Evolutionary conservation across 2,797 vertebrate genomes (phyloP).

Genomic region (Tragelaphus oryx): DNA sequence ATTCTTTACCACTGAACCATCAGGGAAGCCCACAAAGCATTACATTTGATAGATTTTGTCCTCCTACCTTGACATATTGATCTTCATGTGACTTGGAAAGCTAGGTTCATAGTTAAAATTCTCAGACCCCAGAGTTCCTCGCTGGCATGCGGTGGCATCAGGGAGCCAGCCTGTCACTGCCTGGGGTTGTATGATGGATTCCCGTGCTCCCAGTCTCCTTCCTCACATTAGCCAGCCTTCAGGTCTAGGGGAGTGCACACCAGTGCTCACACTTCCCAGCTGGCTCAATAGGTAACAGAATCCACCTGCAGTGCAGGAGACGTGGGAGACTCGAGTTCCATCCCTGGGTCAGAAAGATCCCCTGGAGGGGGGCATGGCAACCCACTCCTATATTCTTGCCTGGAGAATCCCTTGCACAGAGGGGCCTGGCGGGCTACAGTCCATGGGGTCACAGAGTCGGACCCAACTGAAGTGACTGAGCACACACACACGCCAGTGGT

Average conservation of each 20-base stretch:
- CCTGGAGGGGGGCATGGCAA: not conserved
- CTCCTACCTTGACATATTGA: not conserved
- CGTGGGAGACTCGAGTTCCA: not conserved
- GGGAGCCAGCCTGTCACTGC: not conserved
- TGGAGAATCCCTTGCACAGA: not conserved
- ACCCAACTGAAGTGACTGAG: not conserved
- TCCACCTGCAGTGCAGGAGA: not conserved
- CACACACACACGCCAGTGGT: accelerated
- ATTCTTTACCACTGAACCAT: not conserved
- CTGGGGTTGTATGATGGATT: accelerated
- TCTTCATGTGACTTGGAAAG: not conserved
- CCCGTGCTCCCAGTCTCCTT: accelerated
- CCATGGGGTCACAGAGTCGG: not conserved
- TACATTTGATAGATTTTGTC: not conserved
- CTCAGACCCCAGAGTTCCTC: not conserved
- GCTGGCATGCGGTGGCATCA: not conserved
- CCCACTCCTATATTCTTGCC: not conserved
- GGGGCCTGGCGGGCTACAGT: not conserved
- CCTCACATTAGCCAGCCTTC: not conserved
- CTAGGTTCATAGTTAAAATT: not conserved
- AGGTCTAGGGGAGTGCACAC: accelerated
- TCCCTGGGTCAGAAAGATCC: not conserved
- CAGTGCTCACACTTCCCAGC: not conserved
- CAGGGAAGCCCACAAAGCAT: not conserved
- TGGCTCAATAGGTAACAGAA: not conserved